These are phyloP conservation scores for Coluber constrictor DNA, from an alignment of 2,797 vertebrate genomes.

Conservation along the genomic window DNA sequence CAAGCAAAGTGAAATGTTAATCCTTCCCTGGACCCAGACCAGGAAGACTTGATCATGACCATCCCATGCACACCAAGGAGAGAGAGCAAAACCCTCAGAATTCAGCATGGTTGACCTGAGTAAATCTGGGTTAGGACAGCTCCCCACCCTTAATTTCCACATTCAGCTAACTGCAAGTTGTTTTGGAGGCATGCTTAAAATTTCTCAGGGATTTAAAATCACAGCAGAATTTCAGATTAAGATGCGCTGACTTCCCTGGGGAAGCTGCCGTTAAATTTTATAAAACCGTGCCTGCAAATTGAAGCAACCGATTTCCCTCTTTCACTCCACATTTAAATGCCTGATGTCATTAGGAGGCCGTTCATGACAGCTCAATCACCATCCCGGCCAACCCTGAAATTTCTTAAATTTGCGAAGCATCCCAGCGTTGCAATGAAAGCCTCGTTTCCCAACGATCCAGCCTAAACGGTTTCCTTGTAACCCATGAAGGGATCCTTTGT, in stretches of 20 bases:
- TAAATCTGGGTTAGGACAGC: neutral
- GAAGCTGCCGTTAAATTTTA: constrained; percentile 6
- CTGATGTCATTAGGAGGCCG: neutral
- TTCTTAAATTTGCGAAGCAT: neutral
- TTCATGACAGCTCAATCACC: neutral
- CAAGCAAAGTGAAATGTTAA: neutral
- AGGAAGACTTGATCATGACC: neutral
- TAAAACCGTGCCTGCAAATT: constrained; percentile 8
- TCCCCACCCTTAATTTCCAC: neutral
- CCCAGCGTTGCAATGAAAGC: neutral
- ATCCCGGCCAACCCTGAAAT: neutral
- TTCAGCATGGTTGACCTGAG: neutral
- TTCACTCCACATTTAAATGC: neutral
- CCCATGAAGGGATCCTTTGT: constrained; percentile 63
- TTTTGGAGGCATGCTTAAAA: neutral
- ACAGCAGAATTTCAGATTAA: neutral
- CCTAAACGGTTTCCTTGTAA: constrained; percentile 47
- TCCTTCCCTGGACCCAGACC: constrained; percentile 14
- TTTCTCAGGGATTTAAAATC: neutral
- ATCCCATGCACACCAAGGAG: neutral
- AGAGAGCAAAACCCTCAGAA: neutral
- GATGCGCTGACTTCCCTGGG: neutral
- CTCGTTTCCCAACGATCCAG: constrained; percentile 17
- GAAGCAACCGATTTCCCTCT: neutral
- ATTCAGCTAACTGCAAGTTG: neutral